Evolutionary conservation across 2,888 invertebrate species (phyloP), one percentile per base, ranked within the genome.

Genomic region (Rhagium mordax): DNA sequence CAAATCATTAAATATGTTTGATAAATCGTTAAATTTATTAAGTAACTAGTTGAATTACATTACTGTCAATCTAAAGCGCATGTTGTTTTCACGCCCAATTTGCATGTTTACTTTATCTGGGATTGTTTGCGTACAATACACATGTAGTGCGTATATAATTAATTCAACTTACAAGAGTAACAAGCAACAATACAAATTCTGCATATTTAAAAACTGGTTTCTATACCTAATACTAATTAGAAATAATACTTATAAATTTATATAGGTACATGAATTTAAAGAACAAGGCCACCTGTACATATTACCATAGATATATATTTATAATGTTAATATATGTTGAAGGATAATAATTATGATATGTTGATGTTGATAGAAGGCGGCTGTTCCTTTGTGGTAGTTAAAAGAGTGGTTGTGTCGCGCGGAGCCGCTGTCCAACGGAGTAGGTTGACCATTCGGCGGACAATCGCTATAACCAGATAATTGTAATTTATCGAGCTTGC

Each of bases 401-500:
- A 74, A 66, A 73, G 72, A 75, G 75, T 74, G 75, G 83, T 83
- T 82, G 82, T 82, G 82, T 78, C 77, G 76, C 76, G 80, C 79
- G 76, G n/a, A 15, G 77, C 72, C 75, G 77, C 72, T 76, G 78
- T 79, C 79, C 78, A 70, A 72, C 72, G 75, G 72, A 72, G 71
- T 80, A 82, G 71, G 73, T 70, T 70, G 74, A 71, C 71, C 74
- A 67, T 75, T 77, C 74, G 72, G 74, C 72, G 76, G 75, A 77
- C 79, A 78, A 75, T 80, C 77, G 74, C 78, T 74, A 80, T 78
- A 79, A 81, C 75, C 80, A 77, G 83, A 81, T 83, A 83, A 83
- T 83, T 83, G 83, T 83, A 81, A 83, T 83, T 83, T 83, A 83
- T 83, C 78, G 82, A 78, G 70, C 72, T 78, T 69, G 74, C 74